Base-by-base conservation (phyloP, 2,113 vertebrate species). In the Notiomystis cincta region DNA sequence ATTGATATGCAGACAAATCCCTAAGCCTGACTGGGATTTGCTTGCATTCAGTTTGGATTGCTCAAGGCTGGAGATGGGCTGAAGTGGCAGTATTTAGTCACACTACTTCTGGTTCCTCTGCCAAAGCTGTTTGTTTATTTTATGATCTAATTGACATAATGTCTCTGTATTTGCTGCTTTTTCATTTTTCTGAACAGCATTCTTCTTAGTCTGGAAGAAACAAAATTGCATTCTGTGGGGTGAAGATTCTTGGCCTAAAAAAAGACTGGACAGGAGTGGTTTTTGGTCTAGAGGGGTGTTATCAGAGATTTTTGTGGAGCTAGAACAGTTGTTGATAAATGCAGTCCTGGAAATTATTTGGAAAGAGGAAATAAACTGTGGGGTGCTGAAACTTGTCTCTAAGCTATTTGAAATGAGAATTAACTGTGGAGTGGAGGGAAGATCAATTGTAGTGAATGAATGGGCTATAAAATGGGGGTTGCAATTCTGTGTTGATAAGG, bases 1-100 rank as follows among this genome's bases (percentile, higher is more conserved):
- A 58, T 90, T 91, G 94, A 91, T 66, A 94, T 31, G 75, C 82
- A 93, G 87, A 82, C 70, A 95, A 95, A 94, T 96, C 93, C 82
- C 42, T 88, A 70, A 80, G 84, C 82, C 85, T 93, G 67, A 56
- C 85, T 93, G 75, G 92, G 85, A 96, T 90, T 90, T 90, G 71
- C 42, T 42, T 83, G 48, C 56, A 28, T 37, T 70, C 56, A 50
- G 31, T 83, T 90, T 62, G 64, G 71, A 77, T 77, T 82, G 91
- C 75, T 91, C 66, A 58, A 85, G 82, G 79, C 75, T 88, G 78
- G 80, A 82, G 82, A 61, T 44, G 33, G 84, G 44, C 31, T 85
- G 87, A 47, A 93, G 84, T 82, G 66, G 33, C 66, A 82, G 42
- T 23, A 44, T 96, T 96, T 93, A 91, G 78, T 95, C 92, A 62